A percentile compares a stretch with the other conserved stretches of the same genome.
These are phyloP conservation scores for Tachina fera DNA, from an alignment of 2,888 invertebrate genomes.

Conservation along the genomic window DNA sequence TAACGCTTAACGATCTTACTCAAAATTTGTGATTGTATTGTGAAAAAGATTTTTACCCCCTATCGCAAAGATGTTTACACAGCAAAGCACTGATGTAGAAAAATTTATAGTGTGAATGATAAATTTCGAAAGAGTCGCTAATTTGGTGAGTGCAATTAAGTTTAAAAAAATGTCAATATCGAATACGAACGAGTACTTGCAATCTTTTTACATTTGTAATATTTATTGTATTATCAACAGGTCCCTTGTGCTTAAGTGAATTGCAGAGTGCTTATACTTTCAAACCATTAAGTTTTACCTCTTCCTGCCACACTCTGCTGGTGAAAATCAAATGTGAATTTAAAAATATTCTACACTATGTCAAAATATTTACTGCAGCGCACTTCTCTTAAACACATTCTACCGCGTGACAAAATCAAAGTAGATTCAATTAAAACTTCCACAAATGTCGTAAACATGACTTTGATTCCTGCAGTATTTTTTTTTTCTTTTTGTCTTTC, in stretches of 20 bases:
- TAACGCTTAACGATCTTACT: no score
- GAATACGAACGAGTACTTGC: no score
- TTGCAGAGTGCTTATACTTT: background rate
- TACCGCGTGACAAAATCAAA: conserved; percentile 70
- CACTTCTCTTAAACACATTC: conserved; percentile 47
- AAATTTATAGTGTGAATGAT: no score
- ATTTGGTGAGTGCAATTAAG: no score
- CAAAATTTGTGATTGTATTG: no score
- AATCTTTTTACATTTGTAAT: no score
- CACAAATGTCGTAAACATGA: conserved; percentile 68
- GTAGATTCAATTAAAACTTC: conserved; percentile 72
- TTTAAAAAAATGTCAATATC: no score
- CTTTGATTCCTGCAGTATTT: conserved; percentile 59
- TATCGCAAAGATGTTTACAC: no score
- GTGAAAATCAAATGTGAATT: conserved; percentile 31
- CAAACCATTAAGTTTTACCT: background rate
- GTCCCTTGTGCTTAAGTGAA: background rate
- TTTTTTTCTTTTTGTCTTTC: background rate
- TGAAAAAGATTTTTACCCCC: no score
- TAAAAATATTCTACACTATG: conserved; percentile 45
- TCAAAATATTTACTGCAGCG: conserved; percentile 49
- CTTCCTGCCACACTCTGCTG: background rate
- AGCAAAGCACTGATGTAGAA: no score
- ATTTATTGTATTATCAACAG: background rate
- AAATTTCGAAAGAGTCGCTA: no score